These are phyloP conservation scores for Pangasianodon hypophthalmus DNA, from an alignment of 2,113 vertebrate species.

Conservation along the genomic window DNA sequence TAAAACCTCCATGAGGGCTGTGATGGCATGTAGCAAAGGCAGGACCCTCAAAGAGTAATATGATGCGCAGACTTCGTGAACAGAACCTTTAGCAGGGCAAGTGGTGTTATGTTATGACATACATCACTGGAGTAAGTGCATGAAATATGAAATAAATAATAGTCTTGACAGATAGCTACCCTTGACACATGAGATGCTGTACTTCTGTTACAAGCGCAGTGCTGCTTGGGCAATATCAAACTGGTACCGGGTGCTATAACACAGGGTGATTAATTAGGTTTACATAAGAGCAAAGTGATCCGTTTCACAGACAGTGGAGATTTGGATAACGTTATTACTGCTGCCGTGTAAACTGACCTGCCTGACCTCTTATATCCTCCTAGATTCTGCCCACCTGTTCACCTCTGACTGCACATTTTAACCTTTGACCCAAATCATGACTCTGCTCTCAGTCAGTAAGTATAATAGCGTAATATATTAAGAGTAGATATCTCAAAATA, in stretches of 20 bases:
- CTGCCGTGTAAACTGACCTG: conserved; percentile 48
- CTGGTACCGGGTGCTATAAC: conserved; percentile 57
- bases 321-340: conserved; percentile 20
- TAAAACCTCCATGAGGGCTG: conserved; percentile 54
- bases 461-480: neutral
- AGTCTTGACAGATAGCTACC: conserved; percentile 20
- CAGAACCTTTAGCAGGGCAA: conserved; percentile 32
- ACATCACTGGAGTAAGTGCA: conserved; percentile 34
- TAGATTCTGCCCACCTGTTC: conserved; percentile 41
- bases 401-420: conserved; percentile 43
- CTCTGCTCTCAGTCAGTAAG: neutral
- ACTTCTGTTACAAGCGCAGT: conserved; percentile 58
- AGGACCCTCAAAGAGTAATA: conserved; percentile 61
- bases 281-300: conserved; percentile 58
- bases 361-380: conserved; percentile 32
- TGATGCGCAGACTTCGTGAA: conserved; percentile 54
- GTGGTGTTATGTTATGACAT: conserved; percentile 59
- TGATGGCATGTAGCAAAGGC: conserved; percentile 62
- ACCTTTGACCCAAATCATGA: conserved; percentile 28
- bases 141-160: conserved; percentile 49
- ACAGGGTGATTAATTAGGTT: conserved; percentile 54
- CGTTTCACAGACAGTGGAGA: conserved; percentile 43
- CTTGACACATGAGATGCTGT: conserved; percentile 45
- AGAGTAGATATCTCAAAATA: neutral
- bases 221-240: conserved; percentile 50